A percentile compares a stretch with the other conserved stretches of the same genome.
Evolutionary conservation across 1,140 invertebrate species (phyloP).

Genomic region (Pentalonia nigronervosa): DNA sequence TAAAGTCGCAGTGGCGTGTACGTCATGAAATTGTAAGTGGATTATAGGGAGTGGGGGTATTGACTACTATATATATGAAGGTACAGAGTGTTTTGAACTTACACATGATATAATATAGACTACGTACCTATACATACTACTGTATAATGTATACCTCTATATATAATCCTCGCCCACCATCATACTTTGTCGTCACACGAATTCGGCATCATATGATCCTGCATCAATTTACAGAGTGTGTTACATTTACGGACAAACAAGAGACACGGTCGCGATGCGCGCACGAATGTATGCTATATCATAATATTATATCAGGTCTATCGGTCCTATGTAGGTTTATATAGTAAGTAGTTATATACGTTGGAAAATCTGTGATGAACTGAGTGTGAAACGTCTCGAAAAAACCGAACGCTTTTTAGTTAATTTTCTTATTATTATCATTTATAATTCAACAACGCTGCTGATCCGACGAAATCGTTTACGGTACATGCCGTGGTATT

Average conservation of each 20-base stretch:
- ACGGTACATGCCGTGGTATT: background rate
- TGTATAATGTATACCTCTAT: too few relatives aligned
- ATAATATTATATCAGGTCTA: background rate
- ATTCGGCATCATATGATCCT: background rate
- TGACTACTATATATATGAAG: background rate
- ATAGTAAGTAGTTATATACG: background rate
- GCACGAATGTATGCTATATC: background rate
- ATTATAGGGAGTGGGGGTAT: too few relatives aligned
- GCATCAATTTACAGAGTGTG: background rate
- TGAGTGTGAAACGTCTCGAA: background rate
- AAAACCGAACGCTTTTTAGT: background rate
- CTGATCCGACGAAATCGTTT: background rate
- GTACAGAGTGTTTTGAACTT: too few relatives aligned
- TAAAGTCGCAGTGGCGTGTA: background rate
- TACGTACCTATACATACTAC: too few relatives aligned
- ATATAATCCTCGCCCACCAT: background rate
- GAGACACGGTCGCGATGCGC: background rate
- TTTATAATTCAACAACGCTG: constrained; percentile 12
- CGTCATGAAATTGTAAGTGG: background rate
- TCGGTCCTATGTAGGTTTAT: background rate
- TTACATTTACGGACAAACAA: background rate
- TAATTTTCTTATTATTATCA: background rate
- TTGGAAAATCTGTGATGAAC: constrained; percentile 23
- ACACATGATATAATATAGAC: too few relatives aligned
- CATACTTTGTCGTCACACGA: background rate